Conservation (phyloP, 2,113 vertebrate genomes). For the Aix galericulata region DNA sequence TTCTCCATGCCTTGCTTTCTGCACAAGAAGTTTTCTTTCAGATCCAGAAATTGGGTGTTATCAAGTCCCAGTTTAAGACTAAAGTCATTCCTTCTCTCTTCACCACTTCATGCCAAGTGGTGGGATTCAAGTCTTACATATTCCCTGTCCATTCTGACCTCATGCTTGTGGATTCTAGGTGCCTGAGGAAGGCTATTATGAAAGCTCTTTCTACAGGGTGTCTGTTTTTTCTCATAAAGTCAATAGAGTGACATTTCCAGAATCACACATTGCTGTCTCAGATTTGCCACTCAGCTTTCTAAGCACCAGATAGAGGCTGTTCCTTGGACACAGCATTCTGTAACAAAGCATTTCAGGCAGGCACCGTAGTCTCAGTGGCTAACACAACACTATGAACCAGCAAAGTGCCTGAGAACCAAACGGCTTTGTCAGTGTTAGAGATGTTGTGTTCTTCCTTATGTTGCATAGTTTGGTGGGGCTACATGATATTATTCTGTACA, state of each 20-base stretch:
- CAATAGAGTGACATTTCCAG: background rate
- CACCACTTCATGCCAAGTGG: background rate
- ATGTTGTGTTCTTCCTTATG: background rate
- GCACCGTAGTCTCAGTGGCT: background rate
- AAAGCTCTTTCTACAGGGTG: background rate
- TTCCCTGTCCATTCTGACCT: background rate
- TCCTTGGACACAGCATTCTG: background rate
- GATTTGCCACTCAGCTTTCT: background rate
- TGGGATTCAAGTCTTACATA: background rate
- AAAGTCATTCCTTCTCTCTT: background rate
- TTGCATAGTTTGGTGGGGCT: background rate
- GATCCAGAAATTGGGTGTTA: background rate
- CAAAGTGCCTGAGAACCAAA: background rate
- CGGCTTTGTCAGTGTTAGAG: background rate
- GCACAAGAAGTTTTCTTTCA: background rate
- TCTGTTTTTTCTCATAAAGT: background rate
- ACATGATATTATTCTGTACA: background rate
- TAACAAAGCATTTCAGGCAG: background rate
- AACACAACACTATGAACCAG: background rate
- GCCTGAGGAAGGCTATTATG: background rate
- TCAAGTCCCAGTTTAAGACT: background rate
- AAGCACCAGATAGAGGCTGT: background rate
- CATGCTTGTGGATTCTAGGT: background rate
- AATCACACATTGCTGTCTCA: background rate
- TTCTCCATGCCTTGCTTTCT: background rate